These are phyloP conservation scores for Epinephelus malabaricus DNA, from an alignment of 2,797 vertebrate genomes.

Conservation along the genomic window DNA sequence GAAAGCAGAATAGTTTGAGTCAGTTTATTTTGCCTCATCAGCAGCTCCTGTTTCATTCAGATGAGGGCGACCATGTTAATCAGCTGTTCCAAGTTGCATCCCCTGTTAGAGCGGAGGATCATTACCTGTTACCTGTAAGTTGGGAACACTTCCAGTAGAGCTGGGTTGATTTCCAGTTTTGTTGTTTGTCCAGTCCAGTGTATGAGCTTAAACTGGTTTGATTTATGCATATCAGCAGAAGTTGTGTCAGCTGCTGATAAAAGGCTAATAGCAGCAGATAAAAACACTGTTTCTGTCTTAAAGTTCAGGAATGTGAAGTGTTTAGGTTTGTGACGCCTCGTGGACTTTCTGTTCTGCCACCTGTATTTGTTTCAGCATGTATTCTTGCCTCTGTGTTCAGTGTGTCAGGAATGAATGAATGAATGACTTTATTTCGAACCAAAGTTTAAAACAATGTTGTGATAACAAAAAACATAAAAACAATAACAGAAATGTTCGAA, in stretches of 20 bases:
- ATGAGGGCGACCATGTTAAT: slow-evolving; percentile 17
- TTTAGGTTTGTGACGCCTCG: not conserved
- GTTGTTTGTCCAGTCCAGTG: too few relatives aligned
- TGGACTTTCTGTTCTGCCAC: slow-evolving; percentile 2
- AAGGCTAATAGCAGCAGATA: not conserved
- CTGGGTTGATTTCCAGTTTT: too few relatives aligned
- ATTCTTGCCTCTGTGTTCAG: slow-evolving; percentile 10
- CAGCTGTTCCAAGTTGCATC: not conserved
- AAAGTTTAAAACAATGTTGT: too few relatives aligned
- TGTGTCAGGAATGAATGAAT: slow-evolving; percentile 32
- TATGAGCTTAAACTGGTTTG: too few relatives aligned
- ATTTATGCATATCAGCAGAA: too few relatives aligned
- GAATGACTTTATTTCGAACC: too few relatives aligned
- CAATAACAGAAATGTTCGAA: too few relatives aligned
- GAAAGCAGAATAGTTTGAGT: not conserved
- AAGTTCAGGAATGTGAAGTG: slow-evolving; percentile 10
- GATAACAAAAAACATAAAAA: too few relatives aligned
- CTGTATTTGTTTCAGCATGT: slow-evolving; percentile 32
- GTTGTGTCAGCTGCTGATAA: not conserved
- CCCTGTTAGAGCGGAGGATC: too few relatives aligned
- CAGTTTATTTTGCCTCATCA: slow-evolving; percentile 4
- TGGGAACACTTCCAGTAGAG: too few relatives aligned
- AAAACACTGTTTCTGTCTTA: not conserved
- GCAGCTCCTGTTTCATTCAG: slow-evolving; percentile 19
- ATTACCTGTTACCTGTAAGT: not conserved